phyloP scores from a whole-genome alignment of 2,113 vertebrate species.

The Trogon surrucura region DNA sequence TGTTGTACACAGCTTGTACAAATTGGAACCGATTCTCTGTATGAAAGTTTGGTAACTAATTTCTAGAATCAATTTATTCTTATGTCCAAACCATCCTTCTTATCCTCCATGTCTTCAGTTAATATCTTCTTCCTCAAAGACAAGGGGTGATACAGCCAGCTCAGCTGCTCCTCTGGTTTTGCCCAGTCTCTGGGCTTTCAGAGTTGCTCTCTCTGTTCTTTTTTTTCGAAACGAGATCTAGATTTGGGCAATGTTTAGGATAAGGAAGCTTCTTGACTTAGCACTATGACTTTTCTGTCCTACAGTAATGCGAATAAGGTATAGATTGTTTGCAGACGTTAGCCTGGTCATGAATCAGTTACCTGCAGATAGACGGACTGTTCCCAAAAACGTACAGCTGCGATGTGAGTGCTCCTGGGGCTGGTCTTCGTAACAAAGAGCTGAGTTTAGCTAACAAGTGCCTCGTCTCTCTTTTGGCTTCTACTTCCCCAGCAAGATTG shows the following conservation, averaged over 20 bases:
- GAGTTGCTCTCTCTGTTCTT: neutral
- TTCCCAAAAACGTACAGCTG: neutral
- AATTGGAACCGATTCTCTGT: neutral
- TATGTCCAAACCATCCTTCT: neutral
- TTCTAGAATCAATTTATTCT: neutral
- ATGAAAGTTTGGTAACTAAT: neutral
- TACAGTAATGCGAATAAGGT: neutral
- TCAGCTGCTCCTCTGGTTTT: rapidly evolving
- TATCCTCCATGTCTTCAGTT: neutral
- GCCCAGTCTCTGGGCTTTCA: neutral
- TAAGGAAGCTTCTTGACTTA: neutral
- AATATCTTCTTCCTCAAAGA: neutral
- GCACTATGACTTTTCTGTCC: neutral
- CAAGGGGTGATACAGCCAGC: too few species aligned
- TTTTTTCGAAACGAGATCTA: neutral
- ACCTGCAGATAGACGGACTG: neutral
- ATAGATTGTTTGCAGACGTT: neutral
- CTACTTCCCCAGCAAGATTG: neutral
- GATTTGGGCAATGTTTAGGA: neutral
- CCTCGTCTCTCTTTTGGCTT: neutral
- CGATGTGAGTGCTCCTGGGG: neutral
- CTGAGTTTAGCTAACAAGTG: neutral
- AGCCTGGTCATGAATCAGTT: neutral
- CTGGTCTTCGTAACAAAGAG: neutral
- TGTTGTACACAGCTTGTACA: neutral